These are phyloP conservation scores for Actinia tenebrosa DNA, from an alignment of 64 coral and sea anemone species.

Conservation along the genomic window DNA sequence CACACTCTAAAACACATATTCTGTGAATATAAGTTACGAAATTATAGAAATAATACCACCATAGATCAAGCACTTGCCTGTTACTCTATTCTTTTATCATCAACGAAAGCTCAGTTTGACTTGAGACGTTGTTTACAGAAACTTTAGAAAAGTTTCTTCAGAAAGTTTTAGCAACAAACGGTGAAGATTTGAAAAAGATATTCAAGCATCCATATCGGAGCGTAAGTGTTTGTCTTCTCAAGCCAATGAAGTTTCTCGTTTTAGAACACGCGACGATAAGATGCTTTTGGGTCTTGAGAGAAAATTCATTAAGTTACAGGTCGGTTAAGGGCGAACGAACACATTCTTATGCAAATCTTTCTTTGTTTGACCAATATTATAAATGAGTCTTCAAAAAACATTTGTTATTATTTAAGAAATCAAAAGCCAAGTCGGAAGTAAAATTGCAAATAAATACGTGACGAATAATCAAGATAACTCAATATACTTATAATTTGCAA, in stretches of 20 bases:
- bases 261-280: neutral
- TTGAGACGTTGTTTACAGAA: neutral
- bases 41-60: neutral
- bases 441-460: too few species aligned
- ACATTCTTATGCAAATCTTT: neutral
- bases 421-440: too few species aligned
- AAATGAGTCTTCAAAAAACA: neutral
- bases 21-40: neutral
- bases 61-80: neutral
- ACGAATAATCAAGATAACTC: too few species aligned
- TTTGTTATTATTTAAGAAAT: too few species aligned
- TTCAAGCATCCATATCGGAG: neutral
- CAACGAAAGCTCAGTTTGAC: neutral
- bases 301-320: neutral
- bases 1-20: neutral
- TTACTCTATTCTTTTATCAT: neutral
- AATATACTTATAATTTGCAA: too few species aligned
- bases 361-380: neutral
- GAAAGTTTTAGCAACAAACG: neutral
- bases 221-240: neutral
- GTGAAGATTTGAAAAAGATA: neutral
- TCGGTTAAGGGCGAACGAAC: neutral
- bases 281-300: neutral
- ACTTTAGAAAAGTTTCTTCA: neutral
- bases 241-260: neutral